phyloP scores from a whole-genome alignment of 2,797 vertebrate species.

The Chaetophractus vellerosus region DNA sequence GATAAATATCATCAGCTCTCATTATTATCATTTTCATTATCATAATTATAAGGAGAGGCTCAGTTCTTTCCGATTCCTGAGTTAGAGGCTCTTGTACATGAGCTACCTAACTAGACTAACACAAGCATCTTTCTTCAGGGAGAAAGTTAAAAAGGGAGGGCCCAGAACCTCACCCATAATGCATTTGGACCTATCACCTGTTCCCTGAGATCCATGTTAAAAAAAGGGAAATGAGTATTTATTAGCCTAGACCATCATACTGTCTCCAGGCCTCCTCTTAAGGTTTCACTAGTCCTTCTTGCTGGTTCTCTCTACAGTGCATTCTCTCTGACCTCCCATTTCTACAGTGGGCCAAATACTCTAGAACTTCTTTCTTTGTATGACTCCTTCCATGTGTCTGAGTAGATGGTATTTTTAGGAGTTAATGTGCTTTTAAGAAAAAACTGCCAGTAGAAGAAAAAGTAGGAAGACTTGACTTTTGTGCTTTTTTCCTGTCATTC shows the following conservation, averaged over 20 bases:
- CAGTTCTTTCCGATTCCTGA: not conserved
- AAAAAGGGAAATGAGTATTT: not conserved
- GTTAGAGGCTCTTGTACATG: not conserved
- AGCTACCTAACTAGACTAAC: not conserved
- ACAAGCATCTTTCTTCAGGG: not conserved
- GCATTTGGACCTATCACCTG: not conserved
- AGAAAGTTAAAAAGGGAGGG: not conserved
- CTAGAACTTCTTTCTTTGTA: not conserved
- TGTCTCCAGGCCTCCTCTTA: not conserved
- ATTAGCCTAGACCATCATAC: not conserved
- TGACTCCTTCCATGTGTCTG: not conserved
- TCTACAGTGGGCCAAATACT: not conserved
- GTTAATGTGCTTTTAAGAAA: not conserved
- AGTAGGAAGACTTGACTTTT: not conserved
- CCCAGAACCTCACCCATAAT: not conserved
- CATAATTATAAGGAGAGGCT: not conserved
- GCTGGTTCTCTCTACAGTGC: not conserved
- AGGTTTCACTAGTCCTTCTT: not conserved
- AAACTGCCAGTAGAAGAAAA: not conserved
- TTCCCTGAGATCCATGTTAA: not conserved
- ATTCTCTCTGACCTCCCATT: not conserved
- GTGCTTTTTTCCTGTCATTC: constrained; percentile 46
- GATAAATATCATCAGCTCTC: not conserved
- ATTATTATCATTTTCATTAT: too few species aligned
- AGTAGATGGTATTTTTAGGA: not conserved